Evolutionary conservation across 2,888 invertebrate genomes (phyloP), one percentile per base, ranked within the genome.

Genomic region (Vannuccia rotundouncinata): DNA sequence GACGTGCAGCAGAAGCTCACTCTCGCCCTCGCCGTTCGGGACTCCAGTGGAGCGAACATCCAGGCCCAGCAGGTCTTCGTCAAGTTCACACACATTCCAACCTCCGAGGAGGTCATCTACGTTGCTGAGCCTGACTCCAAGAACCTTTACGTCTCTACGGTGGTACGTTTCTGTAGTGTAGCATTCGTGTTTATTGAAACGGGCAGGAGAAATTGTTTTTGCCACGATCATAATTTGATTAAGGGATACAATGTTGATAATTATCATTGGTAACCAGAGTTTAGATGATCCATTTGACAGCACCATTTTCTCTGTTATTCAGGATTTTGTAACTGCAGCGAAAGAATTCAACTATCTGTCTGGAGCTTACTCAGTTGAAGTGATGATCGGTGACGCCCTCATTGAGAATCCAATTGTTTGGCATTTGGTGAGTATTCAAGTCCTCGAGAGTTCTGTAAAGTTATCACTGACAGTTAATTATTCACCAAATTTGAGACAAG

Each of bases 351-450:
- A 91, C 81, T 90, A 91, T 83, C 89, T 90, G 79, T 92, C 93
- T 74, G 97, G 95, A 59, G 88, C 90, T 74, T 95, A 95, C 89
- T 90, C 91, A 82, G 90, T 97, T 83, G 92, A 92, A 83, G 86
- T 98, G 82, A 92, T 95, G 83, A 90, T 98, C 79, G 99, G 98
- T 1, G 99, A 98, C 90, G 92, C 94, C 81, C 91, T 94, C 1
- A 91, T 95, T 82, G 92, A 93, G 83, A 95, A 94, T 89, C 94
- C 97, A 17, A 91, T 97, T 85, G 91, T 92, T 60, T 98, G 97
- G 96, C 88, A 90, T 66, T 86, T 98, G 78, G 95, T 88, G 83
- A 84, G 86, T 82, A 22, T n/a, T n/a, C n/a, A n/a, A n/a, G n/a
- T n/a, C n/a, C n/a, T n/a, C n/a, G n/a, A n/a, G n/a, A n/a, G n/a